Evolutionary conservation across 2,888 invertebrate genomes (phyloP).

Genomic region (Cheilosia urbana): DNA sequence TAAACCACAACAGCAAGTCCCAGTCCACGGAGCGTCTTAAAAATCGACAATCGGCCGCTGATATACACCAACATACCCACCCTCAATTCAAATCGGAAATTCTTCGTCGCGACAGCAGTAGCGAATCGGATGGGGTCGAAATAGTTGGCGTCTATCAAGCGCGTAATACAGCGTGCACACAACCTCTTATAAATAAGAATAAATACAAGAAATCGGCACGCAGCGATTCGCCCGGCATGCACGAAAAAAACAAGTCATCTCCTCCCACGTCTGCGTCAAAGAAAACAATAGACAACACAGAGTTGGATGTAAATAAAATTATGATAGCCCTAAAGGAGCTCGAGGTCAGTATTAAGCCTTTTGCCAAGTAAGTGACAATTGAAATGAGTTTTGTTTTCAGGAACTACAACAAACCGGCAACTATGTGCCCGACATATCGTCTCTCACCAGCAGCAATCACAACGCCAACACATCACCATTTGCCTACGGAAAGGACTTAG

Average conservation of each 20-base stretch:
- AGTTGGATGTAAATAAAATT: conserved; percentile 83
- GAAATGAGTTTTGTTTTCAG: conserved; percentile 4
- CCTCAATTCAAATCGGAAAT: conserved; percentile 32
- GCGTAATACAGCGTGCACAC: conserved; percentile 48
- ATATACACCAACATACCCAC: conserved; percentile 42
- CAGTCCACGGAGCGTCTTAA: conserved; percentile 60
- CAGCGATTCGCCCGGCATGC: conserved; percentile 59
- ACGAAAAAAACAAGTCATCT: conserved; percentile 76
- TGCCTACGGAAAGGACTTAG: conserved; percentile 72
- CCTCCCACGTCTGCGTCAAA: conserved; percentile 71
- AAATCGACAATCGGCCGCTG: conserved; percentile 39
- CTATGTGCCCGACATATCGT: conserved; percentile 64
- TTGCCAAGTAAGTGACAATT: not conserved
- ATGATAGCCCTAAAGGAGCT: conserved; percentile 84
- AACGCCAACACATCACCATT: conserved; percentile 73
- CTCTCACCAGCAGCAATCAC: conserved; percentile 64
- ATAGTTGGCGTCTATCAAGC: conserved; percentile 82
- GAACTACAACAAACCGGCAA: conserved; percentile 55
- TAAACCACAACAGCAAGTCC: conserved; percentile 70
- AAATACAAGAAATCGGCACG: conserved; percentile 70
- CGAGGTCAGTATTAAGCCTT: conserved; percentile 79
- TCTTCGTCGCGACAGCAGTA: conserved; percentile 79
- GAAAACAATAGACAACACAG: conserved; percentile 70
- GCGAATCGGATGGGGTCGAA: conserved; percentile 83
- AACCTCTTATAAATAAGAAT: conserved; percentile 49